Conservation (phyloP, 2,113 vertebrate species). For the Lophius piscatorius region DNA sequence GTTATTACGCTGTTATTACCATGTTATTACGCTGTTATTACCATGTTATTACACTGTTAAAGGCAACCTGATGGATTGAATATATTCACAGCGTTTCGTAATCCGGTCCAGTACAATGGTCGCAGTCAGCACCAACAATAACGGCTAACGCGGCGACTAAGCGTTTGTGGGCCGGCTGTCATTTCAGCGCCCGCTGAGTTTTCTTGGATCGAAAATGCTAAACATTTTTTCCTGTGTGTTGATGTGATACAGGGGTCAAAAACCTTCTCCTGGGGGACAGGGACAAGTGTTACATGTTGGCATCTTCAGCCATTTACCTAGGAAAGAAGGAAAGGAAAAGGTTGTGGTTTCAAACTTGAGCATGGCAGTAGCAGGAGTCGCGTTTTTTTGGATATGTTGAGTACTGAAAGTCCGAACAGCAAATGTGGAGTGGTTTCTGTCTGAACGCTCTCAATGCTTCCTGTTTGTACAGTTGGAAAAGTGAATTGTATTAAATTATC, state of each 20-base stretch:
- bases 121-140: neutral
- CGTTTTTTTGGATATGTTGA: conserved; percentile 8
- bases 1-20: too few relatives aligned
- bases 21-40: too few relatives aligned
- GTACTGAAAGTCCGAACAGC: neutral
- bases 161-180: conserved; percentile 18
- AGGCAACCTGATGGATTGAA: conserved; percentile 24
- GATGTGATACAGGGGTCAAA: conserved; percentile 23
- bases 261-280: conserved; percentile 28
- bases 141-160: conserved; percentile 32
- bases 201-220: conserved; percentile 36
- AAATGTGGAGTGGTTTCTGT: too few relatives aligned
- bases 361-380: conserved; percentile 9
- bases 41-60: conserved; percentile 33
- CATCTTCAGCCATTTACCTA: conserved; percentile 20
- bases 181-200: conserved; percentile 39
- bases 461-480: conserved; percentile 7
- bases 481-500: conserved; percentile 59
- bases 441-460: conserved; percentile 31
- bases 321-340: conserved; percentile 15
- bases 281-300: conserved; percentile 14
- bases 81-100: conserved; percentile 17
- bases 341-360: conserved; percentile 7
- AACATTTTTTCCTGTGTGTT: conserved; percentile 29
- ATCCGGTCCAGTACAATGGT: neutral